Evolutionary conservation across 2,797 vertebrate genomes (phyloP), one percentile per base, ranked within the genome.

Genomic region (Dendrocincla fuliginosa): DNA sequence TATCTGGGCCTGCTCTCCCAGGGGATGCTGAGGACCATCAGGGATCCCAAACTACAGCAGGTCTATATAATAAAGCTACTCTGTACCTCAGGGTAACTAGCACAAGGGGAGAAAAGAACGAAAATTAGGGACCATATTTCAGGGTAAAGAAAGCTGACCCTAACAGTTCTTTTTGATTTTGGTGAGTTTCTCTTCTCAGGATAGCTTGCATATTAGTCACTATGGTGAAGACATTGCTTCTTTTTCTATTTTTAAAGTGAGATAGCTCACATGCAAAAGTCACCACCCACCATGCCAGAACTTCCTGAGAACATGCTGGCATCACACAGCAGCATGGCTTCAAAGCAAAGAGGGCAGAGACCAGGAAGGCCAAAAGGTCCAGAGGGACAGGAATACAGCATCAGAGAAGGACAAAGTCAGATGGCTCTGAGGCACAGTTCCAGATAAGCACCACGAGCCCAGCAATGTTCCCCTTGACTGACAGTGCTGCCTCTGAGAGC

Each of bases 161-260:
- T 9, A 50, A 18, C 61, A 32, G 28, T 85, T 84, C 0, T 0
- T 61, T 79, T 44, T 0, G 0, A 42, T 81, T 76, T 82, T 35
- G 17, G 3, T 16, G 70, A 63, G 16, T 39, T 84, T 59, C 39
- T 69, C 19, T 42, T 47, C 32, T 75, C n/a, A 22, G 19, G 8
- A 35, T 15, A 53, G 37, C 41, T 84, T 77, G 16, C 22, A 6
- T 53, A 33, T 78, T 57, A 87, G 27, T 74, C 15, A 6, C n/a
- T 32, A 8, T 35, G 39, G 24, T 13, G 37, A 77, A 90, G 71
- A 35, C 3, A 47, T 59, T 14, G 13, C 16, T 32, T 24, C 6
- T 56, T 86, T 33, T 70, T 56, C 68, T 83, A 4, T n/a, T 84
- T 92, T 65, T 78, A 64, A 77, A 28, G 10, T 19, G 77, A 75